These are phyloP conservation scores for Tenebrio molitor DNA, from an alignment of 1,140 invertebrate genomes.

Conservation along the genomic window DNA sequence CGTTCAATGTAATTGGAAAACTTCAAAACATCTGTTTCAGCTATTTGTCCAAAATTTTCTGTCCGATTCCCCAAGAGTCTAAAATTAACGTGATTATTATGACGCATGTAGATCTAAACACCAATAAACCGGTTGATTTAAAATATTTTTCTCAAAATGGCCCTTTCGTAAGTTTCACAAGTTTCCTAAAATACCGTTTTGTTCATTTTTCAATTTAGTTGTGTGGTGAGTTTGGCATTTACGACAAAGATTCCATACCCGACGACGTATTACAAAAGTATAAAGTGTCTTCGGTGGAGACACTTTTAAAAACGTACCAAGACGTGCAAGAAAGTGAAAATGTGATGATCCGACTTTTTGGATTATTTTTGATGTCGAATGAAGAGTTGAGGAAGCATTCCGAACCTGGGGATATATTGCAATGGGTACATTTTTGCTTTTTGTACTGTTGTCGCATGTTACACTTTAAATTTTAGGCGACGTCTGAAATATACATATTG, in stretches of 20 bases:
- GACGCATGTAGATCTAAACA: constrained; percentile 49
- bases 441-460: not conserved
- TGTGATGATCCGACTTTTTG: constrained; percentile 6
- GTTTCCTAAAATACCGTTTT: too few species aligned
- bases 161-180: constrained; percentile 24
- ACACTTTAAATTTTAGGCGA: constrained; percentile 15
- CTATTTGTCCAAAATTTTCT: constrained; percentile 52
- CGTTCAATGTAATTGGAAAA: constrained; percentile 9
- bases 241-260: constrained; percentile 48
- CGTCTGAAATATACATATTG: constrained; percentile 15
- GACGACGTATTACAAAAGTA: constrained; percentile 25
- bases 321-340: not conserved
- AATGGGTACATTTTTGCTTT: constrained; percentile 26
- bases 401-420: constrained; percentile 16
- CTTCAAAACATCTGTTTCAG: constrained; percentile 42
- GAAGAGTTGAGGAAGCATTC: not conserved
- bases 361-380: constrained; percentile 28
- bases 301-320: constrained; percentile 3
- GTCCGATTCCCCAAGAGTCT: constrained; percentile 52
- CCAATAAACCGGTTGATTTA: constrained; percentile 48
- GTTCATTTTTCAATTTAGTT: too few species aligned
- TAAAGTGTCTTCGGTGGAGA: not conserved
- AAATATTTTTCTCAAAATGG: constrained; percentile 14
- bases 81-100: constrained; percentile 56
- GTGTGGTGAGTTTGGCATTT: constrained; percentile 56